phyloP scores from a whole-genome alignment of 2,888 invertebrate species.

The Ophioninae sp. region DNA sequence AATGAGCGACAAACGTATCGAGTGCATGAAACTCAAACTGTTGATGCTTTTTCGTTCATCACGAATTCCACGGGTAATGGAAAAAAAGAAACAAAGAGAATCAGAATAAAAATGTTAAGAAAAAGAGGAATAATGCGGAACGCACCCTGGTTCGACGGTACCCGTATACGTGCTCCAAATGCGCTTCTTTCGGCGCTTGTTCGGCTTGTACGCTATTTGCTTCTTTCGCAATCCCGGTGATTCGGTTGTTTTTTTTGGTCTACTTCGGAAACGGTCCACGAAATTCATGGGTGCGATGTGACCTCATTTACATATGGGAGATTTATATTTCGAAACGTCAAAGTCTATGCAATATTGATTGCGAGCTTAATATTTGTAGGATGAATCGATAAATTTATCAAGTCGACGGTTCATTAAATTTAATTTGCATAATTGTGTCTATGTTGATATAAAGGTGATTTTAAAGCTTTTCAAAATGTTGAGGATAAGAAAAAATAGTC shows the following conservation, averaged over 20 bases:
- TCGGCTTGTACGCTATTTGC: conserved; percentile 19
- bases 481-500: neutral
- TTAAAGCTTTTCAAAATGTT: neutral
- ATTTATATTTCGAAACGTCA: neutral
- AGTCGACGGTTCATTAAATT: neutral
- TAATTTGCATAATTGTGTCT: neutral
- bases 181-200: conserved; percentile 10
- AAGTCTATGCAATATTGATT: neutral
- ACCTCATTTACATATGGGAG: conserved; percentile 2
- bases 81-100: neutral
- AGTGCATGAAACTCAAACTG: conserved; percentile 59
- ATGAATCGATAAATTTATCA: neutral
- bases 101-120: neutral
- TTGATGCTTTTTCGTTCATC: conserved; percentile 30
- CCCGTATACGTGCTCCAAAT: neutral
- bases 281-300: conserved; percentile 1
- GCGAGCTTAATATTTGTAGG: neutral
- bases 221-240: neutral
- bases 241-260: conserved; percentile 7
- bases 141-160: neutral
- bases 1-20: conserved; percentile 52
- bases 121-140: neutral
- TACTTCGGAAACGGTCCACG: conserved; percentile 3
- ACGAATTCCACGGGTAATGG: conserved; percentile 41
- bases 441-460: neutral